phyloP scores from a whole-genome alignment of 2,113 vertebrate species.

The Clarias batrachus region DNA sequence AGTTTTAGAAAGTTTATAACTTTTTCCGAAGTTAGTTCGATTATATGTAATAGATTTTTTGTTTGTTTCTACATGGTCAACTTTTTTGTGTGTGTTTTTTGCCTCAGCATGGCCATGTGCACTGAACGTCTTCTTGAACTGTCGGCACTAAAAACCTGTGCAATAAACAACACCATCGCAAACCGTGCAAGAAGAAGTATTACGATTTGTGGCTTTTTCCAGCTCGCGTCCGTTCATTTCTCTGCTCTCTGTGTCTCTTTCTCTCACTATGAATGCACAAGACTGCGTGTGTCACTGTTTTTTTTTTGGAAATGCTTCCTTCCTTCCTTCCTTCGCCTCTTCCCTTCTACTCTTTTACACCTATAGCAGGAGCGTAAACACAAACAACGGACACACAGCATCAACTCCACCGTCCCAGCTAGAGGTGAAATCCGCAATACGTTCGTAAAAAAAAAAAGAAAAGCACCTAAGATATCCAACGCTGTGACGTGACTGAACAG shows the following conservation, averaged over 20 bases:
- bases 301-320: background rate
- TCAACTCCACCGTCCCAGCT: background rate
- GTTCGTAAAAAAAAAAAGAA: too few relatives aligned
- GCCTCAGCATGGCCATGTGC: background rate
- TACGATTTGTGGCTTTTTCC: background rate
- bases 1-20: background rate
- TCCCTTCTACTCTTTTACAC: background rate
- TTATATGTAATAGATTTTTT: background rate
- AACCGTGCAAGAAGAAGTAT: background rate
- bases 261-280: background rate
- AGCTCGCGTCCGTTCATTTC: background rate
- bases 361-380: too few relatives aligned
- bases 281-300: background rate
- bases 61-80: background rate
- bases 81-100: background rate
- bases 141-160: constrained; percentile 17
- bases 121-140: background rate
- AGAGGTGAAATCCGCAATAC: background rate
- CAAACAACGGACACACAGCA: background rate
- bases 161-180: constrained; percentile 10
- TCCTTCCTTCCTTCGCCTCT: constrained; percentile 1
- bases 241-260: background rate
- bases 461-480: background rate
- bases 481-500: too few relatives aligned
- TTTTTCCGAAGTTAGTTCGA: background rate